phyloP scores from a whole-genome alignment of 2,888 invertebrate genomes.

The Stramonita haemastoma region DNA sequence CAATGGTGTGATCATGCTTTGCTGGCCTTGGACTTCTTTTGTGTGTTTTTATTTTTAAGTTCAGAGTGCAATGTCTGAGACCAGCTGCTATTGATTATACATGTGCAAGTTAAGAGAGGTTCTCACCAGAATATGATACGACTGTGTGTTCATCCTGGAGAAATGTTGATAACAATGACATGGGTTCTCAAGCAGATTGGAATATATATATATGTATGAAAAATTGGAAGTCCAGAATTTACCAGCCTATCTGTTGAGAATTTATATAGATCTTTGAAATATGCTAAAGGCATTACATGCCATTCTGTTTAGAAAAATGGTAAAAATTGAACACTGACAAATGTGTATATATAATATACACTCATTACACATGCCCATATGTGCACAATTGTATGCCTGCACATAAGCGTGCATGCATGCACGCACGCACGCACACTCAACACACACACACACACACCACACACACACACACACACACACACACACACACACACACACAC shows the following conservation, averaged over 20 bases:
- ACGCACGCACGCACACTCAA: too few relatives aligned
- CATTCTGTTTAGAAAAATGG: too few relatives aligned
- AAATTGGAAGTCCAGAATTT: background rate
- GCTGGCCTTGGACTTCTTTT: background rate
- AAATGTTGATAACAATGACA: background rate
- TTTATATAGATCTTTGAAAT: too few relatives aligned
- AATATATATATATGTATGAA: background rate
- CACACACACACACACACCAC: too few relatives aligned
- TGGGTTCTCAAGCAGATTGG: background rate
- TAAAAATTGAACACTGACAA: too few relatives aligned
- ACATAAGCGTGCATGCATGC: too few relatives aligned
- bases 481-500: background rate
- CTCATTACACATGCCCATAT: too few relatives aligned
- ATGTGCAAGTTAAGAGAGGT: background rate
- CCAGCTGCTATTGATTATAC: background rate
- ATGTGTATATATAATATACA: too few relatives aligned
- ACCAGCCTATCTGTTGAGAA: background rate
- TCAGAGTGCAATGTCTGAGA: background rate
- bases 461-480: too few relatives aligned
- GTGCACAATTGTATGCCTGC: too few relatives aligned
- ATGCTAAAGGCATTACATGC: too few relatives aligned
- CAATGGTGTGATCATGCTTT: background rate
- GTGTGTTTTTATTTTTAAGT: background rate
- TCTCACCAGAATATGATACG: background rate
- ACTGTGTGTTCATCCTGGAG: background rate